Evolutionary conservation across 2,797 vertebrate genomes (phyloP), one percentile per base, ranked within the genome.

Genomic region (Cirrhinus mrigala): DNA sequence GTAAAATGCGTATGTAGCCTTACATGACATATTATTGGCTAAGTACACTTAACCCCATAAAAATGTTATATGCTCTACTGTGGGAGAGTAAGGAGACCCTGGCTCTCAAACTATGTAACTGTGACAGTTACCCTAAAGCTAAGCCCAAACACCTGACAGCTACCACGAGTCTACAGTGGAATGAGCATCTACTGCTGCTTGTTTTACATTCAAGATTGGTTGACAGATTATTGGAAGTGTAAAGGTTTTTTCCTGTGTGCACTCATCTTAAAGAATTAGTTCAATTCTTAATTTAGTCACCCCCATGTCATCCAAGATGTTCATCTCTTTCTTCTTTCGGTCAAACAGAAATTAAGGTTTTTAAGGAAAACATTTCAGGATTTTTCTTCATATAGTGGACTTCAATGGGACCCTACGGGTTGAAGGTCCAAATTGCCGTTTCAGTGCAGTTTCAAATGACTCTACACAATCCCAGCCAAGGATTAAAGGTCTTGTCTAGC

Each of bases 141-240:
- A 84, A 90, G 48, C 86, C 71, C 62, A 14, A 76, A 81, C 91
- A 76, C 86, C 84, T 91, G 88, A 90, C 81, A 70, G 84, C 9
- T 46, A 46, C 44, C 69, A 82, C 52, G 69, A 68, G 58, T 37
- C 68, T 37, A 60, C 50, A 29, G 24, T 64, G 29, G n/a, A 52
- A 74, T 52, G 24, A 27, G 16, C 71, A 10, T 74, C 70, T 74
- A 52, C 10, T 20, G 24, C 9, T 18, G 46, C 29, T 9, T 15
- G 1, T 33, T 66, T 20, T 10, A 66, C 16, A 66, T 33, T 33
- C 1, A 33, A 18, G 62, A 66, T 33, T 15, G 14, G 24, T 29
- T 33, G 15, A 66, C 27, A 18, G 18, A 37, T 68, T 37, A 68
- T 18, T 37, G 40, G 18, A 71, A 27, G 46, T 50, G 16, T 29